Percentiles rank a stretch among this genome's conserved stretches.
Evolutionary conservation across 53 echinoderm and acorn worm genomes (phyloP).

Genomic region (Echinarachnius parma): DNA sequence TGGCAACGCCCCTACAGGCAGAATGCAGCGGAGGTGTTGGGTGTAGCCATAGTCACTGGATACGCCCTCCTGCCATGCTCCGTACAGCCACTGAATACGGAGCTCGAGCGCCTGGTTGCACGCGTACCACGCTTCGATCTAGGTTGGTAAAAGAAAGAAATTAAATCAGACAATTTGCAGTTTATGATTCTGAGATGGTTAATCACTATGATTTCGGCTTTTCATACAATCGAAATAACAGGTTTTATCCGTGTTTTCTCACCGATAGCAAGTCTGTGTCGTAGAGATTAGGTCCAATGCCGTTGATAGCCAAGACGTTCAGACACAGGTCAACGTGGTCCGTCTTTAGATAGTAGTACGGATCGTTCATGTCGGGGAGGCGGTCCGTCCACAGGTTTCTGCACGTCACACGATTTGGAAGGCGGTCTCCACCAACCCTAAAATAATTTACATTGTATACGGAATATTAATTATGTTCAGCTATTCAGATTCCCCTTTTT

Average conservation of each 20-base stretch:
- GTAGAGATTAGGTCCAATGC: slow-evolving; percentile 28
- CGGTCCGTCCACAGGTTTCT: slow-evolving; percentile 67
- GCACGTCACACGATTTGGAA: slow-evolving; percentile 87
- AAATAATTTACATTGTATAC: neutral
- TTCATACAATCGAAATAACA: neutral
- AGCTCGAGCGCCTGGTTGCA: slow-evolving; percentile 46
- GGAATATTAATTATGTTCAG: neutral
- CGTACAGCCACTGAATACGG: slow-evolving; percentile 81
- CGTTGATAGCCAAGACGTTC: slow-evolving; percentile 50
- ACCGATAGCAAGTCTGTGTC: slow-evolving; percentile 39
- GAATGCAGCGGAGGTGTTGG: slow-evolving; percentile 77
- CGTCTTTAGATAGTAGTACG: slow-evolving; percentile 54
- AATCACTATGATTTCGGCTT: neutral
- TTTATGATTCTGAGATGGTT: neutral
- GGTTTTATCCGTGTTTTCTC: slow-evolving; percentile 6
- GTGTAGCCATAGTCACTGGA: slow-evolving; percentile 70
- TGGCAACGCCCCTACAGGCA: slow-evolving; percentile 48
- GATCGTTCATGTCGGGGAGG: slow-evolving; percentile 9
- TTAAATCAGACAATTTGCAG: too few species aligned
- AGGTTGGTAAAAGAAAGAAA: neutral
- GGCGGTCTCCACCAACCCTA: slow-evolving; percentile 63
- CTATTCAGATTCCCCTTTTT: too few species aligned
- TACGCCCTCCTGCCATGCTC: slow-evolving; percentile 53
- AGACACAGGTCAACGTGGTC: slow-evolving; percentile 71
- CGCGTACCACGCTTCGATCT: slow-evolving; percentile 65